Evolutionary conservation across 2,797 vertebrate species (phyloP).

Genomic region (Stomatorhinus walkeri): DNA sequence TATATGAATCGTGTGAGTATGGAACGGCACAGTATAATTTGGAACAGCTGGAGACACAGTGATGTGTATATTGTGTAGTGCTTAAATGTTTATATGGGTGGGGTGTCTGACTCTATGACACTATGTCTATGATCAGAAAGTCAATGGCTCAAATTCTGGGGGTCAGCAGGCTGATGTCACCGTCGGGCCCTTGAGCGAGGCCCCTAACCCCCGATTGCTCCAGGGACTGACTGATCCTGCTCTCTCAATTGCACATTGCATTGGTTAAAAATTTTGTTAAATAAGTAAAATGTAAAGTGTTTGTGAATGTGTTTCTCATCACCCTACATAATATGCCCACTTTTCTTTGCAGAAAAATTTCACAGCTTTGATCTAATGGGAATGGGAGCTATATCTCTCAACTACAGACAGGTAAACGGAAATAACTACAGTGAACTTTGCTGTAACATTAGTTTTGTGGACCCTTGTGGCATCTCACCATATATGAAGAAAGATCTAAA

Average conservation of each 20-base stretch:
- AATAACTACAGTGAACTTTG: background rate
- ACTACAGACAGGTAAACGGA: constrained; percentile 57
- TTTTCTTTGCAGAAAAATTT: constrained; percentile 56
- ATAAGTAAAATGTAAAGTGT: background rate
- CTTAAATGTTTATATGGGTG: background rate
- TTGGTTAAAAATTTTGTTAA: background rate
- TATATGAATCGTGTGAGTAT: background rate
- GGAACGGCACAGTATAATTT: background rate
- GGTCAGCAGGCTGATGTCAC: background rate
- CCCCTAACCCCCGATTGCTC: background rate
- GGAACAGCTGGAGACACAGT: background rate
- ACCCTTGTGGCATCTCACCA: background rate
- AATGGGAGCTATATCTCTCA: constrained; percentile 52
- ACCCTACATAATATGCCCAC: background rate
- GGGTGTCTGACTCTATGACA: background rate
- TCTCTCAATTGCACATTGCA: background rate
- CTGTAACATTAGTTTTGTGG: background rate
- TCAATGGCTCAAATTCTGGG: background rate
- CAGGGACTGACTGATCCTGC: background rate
- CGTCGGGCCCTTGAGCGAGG: background rate
- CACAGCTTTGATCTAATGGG: constrained; percentile 52
- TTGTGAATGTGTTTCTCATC: background rate
- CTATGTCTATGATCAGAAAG: background rate
- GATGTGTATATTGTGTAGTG: background rate
- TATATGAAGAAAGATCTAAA: background rate